Base-by-base conservation (phyloP, 2,113 vertebrate species). In the Numenius arquata region DNA sequence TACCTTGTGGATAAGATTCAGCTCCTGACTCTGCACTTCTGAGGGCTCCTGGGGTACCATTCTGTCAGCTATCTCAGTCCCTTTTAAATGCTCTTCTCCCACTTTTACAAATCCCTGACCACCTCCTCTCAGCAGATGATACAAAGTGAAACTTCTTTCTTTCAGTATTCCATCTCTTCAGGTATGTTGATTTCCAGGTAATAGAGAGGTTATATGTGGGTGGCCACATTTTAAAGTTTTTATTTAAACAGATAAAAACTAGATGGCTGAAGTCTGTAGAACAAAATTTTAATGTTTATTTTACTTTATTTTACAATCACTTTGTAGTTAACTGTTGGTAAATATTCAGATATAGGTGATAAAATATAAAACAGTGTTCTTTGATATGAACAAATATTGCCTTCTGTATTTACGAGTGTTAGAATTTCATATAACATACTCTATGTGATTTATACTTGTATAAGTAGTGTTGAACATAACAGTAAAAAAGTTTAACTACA, bases 91-190 rank as follows among this genome's bases (percentile, higher is more conserved):
- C 68, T 92, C 47, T 85, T 95, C 55, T 68, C 21, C 72, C 41
- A 50, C 58, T 38, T 67, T 8, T 27, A 34, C 41, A 71, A 79
- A 81, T 52, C 45, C 27, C 63, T 83, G 71, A 55, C 52, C 67
- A 84, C 88, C 34, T 95, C 88, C 48, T 92, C 32, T 56, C 71
- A 93, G 63, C 32, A 89, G 91, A 34, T 95, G 88, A 94, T 92
- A 43, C 45, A 95, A 34, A 96, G 47, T 94, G 95, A 97, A 96
- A 95, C 88, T 92, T 53, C 6, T 45, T 94, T 52, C 95, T 97
- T 97, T 97, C 96, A 95, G 22, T 83, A 95, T 95, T 83, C 62
- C 50, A 74, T 78, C 66, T 76, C 38, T 94, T 84, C 94, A 88
- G 65, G 78, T 91, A 45, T 80, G 72, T 26, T 78, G 59, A 95